Evolutionary conservation across 2,113 vertebrate genomes (phyloP).

Genomic region (Anolis sagrei): DNA sequence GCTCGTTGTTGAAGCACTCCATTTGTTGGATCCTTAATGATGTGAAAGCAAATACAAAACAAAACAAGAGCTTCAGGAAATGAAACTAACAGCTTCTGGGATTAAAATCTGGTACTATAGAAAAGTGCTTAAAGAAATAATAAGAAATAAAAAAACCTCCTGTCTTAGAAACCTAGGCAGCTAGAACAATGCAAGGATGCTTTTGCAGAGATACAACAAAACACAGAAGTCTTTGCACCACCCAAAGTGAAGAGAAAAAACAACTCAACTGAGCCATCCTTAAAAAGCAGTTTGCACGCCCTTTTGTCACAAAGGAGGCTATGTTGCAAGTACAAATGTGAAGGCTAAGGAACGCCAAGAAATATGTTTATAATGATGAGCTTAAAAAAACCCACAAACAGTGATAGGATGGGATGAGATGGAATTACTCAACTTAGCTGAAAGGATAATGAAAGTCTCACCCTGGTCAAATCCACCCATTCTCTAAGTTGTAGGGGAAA

Average conservation of each 20-base stretch:
- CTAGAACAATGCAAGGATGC: neutral
- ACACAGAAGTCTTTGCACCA: slow-evolving; percentile 5
- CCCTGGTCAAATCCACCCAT: slow-evolving; percentile 59
- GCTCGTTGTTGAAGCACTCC: neutral
- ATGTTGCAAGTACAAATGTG: neutral
- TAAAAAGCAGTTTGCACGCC: slow-evolving; percentile 13
- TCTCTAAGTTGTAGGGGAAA: slow-evolving; percentile 53
- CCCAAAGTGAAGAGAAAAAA: slow-evolving; percentile 5
- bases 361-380: slow-evolving; percentile 18
- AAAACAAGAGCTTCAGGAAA: slow-evolving; percentile 1
- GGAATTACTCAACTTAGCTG: slow-evolving; percentile 53
- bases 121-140: slow-evolving; percentile 13
- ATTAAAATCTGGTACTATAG: neutral
- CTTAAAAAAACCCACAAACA: neutral
- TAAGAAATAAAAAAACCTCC: neutral
- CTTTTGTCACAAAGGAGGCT: slow-evolving; percentile 14
- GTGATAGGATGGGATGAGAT: neutral
- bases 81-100: neutral
- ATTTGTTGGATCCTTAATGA: neutral
- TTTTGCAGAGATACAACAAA: neutral
- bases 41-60: neutral
- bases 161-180: neutral
- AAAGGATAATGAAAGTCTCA: slow-evolving; percentile 41
- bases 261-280: neutral
- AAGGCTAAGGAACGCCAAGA: neutral